These are phyloP conservation scores for Imbricaverruca yamaguchii DNA, from an alignment of 2,888 invertebrate species.

Conservation along the genomic window DNA sequence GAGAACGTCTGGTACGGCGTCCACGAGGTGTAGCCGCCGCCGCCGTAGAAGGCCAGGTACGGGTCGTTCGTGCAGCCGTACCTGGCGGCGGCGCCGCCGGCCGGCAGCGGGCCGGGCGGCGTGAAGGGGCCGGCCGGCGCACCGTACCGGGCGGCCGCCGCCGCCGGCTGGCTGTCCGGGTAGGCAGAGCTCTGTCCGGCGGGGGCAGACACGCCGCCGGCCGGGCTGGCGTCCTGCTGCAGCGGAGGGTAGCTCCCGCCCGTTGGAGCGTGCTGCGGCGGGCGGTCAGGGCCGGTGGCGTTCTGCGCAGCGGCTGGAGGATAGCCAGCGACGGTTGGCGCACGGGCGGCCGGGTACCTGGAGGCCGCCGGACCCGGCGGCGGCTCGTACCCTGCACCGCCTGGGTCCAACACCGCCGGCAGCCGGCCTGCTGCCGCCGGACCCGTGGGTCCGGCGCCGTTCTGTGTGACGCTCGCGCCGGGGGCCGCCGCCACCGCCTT, in stretches of 20 bases:
- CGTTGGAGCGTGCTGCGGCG: neutral
- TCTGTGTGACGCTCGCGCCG: neutral
- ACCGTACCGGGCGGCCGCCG: too few species aligned
- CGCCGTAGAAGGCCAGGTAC: constrained; percentile 17
- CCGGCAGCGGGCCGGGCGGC: neutral
- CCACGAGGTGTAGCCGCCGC: constrained; percentile 6
- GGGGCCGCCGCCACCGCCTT: neutral
- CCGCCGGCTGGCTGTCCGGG: too few species aligned
- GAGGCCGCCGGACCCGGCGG: neutral
- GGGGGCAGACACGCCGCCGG: too few species aligned
- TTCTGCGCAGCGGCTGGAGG: neutral
- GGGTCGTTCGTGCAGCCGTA: neutral
- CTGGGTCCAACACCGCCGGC: too few species aligned
- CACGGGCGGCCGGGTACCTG: neutral
- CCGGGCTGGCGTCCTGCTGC: neutral
- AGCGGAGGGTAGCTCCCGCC: neutral
- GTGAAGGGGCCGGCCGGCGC: neutral
- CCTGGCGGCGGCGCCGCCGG: neutral
- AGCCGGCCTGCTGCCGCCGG: too few species aligned
- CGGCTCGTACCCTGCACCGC: neutral
- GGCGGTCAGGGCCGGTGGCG: neutral
- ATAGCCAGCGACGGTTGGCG: neutral
- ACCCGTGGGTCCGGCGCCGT: too few species aligned
- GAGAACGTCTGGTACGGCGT: constrained; percentile 3
- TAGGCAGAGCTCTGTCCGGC: too few species aligned